phyloP scores from a whole-genome alignment of 2,888 invertebrate species.

The Glyphotaelius pellucidus region DNA sequence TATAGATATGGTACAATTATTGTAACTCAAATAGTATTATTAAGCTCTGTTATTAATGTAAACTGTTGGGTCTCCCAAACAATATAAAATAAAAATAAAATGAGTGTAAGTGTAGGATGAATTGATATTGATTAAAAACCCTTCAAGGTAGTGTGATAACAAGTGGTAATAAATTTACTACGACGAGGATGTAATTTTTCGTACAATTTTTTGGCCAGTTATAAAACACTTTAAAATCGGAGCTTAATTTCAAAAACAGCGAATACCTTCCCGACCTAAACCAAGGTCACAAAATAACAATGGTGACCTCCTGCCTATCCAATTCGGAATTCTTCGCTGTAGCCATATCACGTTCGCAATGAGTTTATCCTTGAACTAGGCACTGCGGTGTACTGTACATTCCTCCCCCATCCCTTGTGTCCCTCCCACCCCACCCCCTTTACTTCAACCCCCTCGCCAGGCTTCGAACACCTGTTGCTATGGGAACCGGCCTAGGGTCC shows the following conservation, averaged over 20 bases:
- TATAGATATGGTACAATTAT: too few relatives aligned
- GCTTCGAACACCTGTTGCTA: constrained; percentile 62
- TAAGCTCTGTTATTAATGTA: too few relatives aligned
- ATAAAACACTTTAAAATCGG: neutral
- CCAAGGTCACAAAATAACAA: neutral
- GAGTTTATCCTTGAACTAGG: neutral
- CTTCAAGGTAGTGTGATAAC: too few relatives aligned
- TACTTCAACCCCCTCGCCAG: neutral
- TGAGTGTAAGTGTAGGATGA: too few relatives aligned
- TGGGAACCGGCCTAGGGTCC: constrained; percentile 57
- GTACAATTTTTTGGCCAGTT: neutral
- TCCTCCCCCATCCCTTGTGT: constrained; percentile 3
- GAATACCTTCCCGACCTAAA: neutral
- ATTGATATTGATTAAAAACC: too few relatives aligned
- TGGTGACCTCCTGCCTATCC: neutral
- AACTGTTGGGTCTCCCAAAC: too few relatives aligned
- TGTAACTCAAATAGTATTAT: too few relatives aligned
- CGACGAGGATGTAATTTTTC: neutral
- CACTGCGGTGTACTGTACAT: constrained; percentile 15
- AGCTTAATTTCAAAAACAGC: neutral
- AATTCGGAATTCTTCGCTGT: neutral
- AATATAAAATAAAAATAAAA: too few relatives aligned
- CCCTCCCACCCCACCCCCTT: neutral
- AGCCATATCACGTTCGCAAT: neutral
- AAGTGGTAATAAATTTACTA: neutral